phyloP scores from a whole-genome alignment of 2,113 vertebrate species.

The Nycticryphes semicollaris region DNA sequence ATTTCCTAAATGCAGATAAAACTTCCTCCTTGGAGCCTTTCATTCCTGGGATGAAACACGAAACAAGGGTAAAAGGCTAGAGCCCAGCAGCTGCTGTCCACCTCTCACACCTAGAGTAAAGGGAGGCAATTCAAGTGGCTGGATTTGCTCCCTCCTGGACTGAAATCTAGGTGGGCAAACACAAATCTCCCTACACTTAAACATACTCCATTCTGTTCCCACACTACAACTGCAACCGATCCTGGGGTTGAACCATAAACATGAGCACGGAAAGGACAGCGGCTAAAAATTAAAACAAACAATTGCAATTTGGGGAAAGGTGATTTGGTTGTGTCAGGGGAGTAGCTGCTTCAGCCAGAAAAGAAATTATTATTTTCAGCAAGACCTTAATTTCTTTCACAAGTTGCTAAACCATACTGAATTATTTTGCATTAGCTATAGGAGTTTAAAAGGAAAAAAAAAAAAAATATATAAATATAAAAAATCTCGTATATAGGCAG shows the following conservation, averaged over 20 bases:
- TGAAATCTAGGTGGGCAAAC: not conserved
- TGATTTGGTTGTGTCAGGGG: not conserved
- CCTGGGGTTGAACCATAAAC: accelerated
- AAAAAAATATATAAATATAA: too few relatives aligned
- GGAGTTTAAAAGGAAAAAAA: not conserved
- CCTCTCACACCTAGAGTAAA: not conserved
- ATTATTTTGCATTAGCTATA: not conserved
- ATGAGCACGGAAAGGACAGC: accelerated
- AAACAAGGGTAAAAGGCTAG: not conserved
- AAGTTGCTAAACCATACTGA: not conserved
- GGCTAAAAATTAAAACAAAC: not conserved
- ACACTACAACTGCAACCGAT: accelerated
- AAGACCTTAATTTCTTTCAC: not conserved
- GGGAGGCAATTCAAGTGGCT: accelerated
- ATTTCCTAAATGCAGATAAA: not conserved
- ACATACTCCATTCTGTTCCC: accelerated
- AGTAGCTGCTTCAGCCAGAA: not conserved
- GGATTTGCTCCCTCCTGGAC: not conserved
- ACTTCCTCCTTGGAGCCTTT: not conserved
- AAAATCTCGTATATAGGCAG: not conserved
- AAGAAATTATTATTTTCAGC: accelerated
- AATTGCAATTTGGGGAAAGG: accelerated
- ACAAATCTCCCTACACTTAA: accelerated
- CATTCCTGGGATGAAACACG: not conserved
- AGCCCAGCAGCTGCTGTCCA: not conserved